A percentile compares a stretch with the other conserved stretches of the same genome.
Conservation (phyloP, 2,888 invertebrate species). For the Leptothorax acervorum region DNA sequence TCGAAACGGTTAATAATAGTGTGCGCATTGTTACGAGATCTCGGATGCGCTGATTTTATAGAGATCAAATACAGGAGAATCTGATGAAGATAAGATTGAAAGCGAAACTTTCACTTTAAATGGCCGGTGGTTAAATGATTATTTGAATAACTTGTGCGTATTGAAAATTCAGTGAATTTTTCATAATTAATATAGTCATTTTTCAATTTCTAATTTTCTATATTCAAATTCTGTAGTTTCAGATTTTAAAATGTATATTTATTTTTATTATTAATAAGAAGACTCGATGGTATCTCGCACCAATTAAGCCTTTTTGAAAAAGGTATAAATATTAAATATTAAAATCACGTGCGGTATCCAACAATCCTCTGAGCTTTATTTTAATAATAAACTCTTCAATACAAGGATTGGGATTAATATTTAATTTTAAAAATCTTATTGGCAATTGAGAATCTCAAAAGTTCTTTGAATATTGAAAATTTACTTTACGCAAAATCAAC, state of each 20-base stretch:
- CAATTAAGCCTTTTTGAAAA: background rate
- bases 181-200: background rate
- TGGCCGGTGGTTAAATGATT: background rate
- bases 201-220: background rate
- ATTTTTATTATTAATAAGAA: background rate
- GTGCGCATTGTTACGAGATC: constrained; percentile 15
- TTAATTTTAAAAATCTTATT: background rate
- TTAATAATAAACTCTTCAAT: background rate
- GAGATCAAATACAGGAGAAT: background rate
- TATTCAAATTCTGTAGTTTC: background rate
- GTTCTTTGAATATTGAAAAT: background rate
- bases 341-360: background rate
- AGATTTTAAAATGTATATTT: background rate
- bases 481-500: no score
- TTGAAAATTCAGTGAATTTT: background rate
- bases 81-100: no score
- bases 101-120: background rate
- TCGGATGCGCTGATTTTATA: background rate
- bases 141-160: background rate
- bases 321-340: background rate
- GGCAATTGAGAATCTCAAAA: background rate
- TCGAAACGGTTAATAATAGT: constrained; percentile 18
- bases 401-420: background rate
- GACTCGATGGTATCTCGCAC: background rate
- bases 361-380: background rate